Percentiles rank a stretch among this genome's conserved stretches.
These are phyloP conservation scores for Coptodon rendalli DNA, from an alignment of 2,113 vertebrate species.

Conservation along the genomic window DNA sequence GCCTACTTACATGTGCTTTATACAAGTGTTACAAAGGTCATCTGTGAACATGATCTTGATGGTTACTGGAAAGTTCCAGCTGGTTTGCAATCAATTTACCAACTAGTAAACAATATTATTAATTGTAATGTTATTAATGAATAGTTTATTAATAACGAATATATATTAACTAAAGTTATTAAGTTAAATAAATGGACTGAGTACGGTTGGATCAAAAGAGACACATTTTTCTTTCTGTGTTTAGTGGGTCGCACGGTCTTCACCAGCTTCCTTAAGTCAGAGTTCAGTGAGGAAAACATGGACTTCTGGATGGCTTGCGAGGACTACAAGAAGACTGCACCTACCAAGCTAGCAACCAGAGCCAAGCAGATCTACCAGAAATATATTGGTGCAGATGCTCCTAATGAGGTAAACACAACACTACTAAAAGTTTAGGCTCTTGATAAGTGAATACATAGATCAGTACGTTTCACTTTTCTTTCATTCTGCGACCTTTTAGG, in stretches of 20 bases:
- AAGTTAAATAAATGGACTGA: not conserved
- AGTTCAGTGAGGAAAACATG: constrained; percentile 90
- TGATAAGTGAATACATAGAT: not conserved
- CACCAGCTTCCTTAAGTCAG: constrained; percentile 81
- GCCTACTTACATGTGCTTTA: not conserved
- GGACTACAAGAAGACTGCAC: constrained; percentile 79
- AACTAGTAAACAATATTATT: not conserved
- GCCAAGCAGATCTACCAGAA: constrained; percentile 84
- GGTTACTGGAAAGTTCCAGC: not conserved
- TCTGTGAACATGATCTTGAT: not conserved
- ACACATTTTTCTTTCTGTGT: not conserved
- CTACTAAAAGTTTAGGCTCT: not conserved
- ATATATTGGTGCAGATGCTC: constrained; percentile 80
- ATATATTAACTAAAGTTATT: not conserved
- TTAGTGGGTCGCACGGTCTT: constrained; percentile 82
- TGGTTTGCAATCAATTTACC: not conserved
- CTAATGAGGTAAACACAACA: constrained; percentile 76
- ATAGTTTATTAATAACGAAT: not conserved
- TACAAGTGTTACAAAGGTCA: not conserved
- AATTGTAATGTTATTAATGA: not conserved
- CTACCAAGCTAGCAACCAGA: constrained; percentile 69
- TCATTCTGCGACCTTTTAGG: constrained; percentile 29
- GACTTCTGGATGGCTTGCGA: constrained; percentile 89
- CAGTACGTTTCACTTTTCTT: not conserved
- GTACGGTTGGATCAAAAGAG: not conserved